phyloP scores from a whole-genome alignment of 2,113 vertebrate genomes.

The Morone saxatilis region DNA sequence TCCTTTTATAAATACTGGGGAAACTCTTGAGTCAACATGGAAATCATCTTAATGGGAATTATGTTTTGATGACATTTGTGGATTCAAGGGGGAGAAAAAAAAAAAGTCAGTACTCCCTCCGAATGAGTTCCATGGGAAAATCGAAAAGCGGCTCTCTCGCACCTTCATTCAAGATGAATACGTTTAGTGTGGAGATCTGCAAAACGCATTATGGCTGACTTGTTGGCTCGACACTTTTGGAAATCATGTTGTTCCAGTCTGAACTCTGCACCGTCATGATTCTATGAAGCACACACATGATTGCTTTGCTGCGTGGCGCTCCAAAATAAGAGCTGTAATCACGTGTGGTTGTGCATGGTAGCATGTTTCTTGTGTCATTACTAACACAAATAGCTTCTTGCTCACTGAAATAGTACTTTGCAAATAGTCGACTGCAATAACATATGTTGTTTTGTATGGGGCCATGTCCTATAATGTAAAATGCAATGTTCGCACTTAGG shows the following conservation, averaged over 20 bases:
- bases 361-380: constrained; percentile 21
- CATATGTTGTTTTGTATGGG: constrained; percentile 36
- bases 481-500: constrained; percentile 48
- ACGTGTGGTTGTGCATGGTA: neutral
- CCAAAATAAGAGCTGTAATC: constrained; percentile 24
- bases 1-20: constrained; percentile 42
- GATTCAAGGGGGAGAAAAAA: constrained; percentile 5
- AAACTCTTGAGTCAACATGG: constrained; percentile 59
- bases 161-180: constrained; percentile 45
- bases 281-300: constrained; percentile 3
- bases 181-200: constrained; percentile 33
- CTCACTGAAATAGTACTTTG: constrained; percentile 34
- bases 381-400: constrained; percentile 27
- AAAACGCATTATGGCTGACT: constrained; percentile 43
- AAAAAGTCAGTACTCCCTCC: neutral
- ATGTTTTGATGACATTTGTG: constrained; percentile 65
- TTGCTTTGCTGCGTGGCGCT: constrained; percentile 5
- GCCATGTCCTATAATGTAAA: constrained; percentile 44
- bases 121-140: constrained; percentile 61
- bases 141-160: constrained; percentile 34
- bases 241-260: constrained; percentile 14
- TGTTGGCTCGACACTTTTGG: constrained; percentile 17
- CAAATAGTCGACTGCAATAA: constrained; percentile 35
- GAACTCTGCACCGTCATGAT: constrained; percentile 6
- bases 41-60: constrained; percentile 65